Conservation (phyloP, 1,140 invertebrate species). For the Leptinotarsa lineolata region DNA sequence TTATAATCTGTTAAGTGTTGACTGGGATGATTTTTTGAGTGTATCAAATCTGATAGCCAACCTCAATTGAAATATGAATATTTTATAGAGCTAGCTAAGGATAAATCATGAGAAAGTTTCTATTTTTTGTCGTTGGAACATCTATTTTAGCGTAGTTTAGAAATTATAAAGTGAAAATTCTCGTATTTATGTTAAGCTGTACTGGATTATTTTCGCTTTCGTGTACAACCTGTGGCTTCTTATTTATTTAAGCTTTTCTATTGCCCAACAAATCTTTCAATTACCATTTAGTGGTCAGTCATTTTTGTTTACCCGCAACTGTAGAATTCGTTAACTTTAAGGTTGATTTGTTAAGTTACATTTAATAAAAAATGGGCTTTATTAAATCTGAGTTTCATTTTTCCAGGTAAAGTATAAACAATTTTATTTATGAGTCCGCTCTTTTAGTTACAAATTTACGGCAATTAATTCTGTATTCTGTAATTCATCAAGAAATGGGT, state of each 20-base stretch:
- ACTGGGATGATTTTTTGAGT: conserved; percentile 16
- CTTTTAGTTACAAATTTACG: no score
- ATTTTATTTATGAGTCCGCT: no score
- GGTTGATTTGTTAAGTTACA: conserved; percentile 8
- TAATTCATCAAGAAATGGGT: no score
- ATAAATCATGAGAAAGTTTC: conserved; percentile 5
- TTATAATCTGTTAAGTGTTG: conserved; percentile 4
- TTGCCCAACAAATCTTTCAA: conserved; percentile 18
- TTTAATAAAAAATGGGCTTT: conserved; percentile 18
- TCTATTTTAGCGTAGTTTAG: conserved; percentile 23
- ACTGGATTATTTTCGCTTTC: conserved; percentile 18
- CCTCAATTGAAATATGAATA: conserved; percentile 10
- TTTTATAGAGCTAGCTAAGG: conserved; percentile 16
- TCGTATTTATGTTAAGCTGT: conserved; percentile 19
- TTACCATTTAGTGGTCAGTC: conserved; percentile 14
- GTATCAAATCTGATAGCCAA: not conserved
- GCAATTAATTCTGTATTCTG: no score
- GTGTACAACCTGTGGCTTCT: conserved; percentile 21
- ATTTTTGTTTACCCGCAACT: conserved; percentile 15
- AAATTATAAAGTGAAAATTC: conserved; percentile 20
- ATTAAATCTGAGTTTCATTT: conserved; percentile 10
- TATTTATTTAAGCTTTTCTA: conserved; percentile 26
- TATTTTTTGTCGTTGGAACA: conserved; percentile 17
- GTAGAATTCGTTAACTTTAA: not conserved
- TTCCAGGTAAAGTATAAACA: not conserved